These are phyloP conservation scores for Zalophus californianus DNA, from an alignment of 2,797 vertebrate genomes.

Conservation along the genomic window DNA sequence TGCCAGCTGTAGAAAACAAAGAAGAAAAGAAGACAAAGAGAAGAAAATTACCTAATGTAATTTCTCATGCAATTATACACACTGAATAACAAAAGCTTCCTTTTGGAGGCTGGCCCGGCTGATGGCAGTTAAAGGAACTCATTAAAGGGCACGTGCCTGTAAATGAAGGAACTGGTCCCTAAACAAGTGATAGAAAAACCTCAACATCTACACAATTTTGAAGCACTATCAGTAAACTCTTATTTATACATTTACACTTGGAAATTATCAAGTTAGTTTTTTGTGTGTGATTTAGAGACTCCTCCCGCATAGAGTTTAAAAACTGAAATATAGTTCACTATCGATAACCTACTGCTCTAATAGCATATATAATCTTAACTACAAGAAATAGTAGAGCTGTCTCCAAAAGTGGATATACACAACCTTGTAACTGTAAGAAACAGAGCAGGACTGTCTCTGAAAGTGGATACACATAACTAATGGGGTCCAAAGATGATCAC, in stretches of 20 bases:
- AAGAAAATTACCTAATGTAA: constrained; percentile 25
- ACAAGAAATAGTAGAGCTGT: not conserved
- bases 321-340: not conserved
- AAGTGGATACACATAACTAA: not conserved
- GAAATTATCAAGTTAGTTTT: constrained; percentile 19
- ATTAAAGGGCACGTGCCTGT: not conserved
- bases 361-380: not conserved
- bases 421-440: not conserved
- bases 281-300: not conserved
- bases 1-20: constrained; percentile 87
- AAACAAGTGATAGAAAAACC: constrained; percentile 32
- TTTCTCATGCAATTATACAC: not conserved
- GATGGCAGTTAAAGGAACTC: not conserved
- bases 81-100: not conserved
- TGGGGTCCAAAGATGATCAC: not conserved
- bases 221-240: not conserved
- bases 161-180: constrained; percentile 36
- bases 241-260: constrained; percentile 33
- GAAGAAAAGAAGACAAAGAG: constrained; percentile 12
- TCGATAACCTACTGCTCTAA: not conserved
- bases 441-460: not conserved
- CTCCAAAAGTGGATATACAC: not conserved
- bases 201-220: not conserved
- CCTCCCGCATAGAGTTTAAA: not conserved
- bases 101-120: not conserved